phyloP scores from a whole-genome alignment of 2,888 invertebrate genomes.

The Drosophila sordidula region DNA sequence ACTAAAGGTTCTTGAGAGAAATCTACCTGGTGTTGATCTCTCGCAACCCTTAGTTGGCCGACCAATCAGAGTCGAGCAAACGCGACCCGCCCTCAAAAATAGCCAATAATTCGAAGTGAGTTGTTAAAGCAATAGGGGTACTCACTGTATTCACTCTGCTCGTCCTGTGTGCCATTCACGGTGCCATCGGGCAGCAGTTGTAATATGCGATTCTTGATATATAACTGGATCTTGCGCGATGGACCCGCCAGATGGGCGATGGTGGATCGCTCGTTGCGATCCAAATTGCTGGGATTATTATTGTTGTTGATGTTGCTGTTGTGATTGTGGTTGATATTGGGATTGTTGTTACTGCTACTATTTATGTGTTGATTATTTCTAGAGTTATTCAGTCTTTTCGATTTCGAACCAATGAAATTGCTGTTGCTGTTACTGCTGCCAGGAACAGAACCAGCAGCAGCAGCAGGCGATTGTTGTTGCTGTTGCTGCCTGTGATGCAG shows the following conservation, averaged over 20 bases:
- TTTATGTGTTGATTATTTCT: constrained; percentile 80
- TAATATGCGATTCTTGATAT: constrained; percentile 92
- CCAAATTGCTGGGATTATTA: constrained; percentile 82
- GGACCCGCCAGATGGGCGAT: constrained; percentile 93
- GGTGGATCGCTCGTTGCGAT: constrained; percentile 89
- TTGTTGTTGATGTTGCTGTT: constrained; percentile 48
- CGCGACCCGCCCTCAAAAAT: no score
- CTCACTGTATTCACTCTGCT: constrained; percentile 94
- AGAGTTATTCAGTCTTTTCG: constrained; percentile 85
- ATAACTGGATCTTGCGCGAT: constrained; percentile 92
- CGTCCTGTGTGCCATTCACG: constrained; percentile 93
- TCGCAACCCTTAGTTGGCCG: background rate
- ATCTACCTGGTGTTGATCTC: background rate
- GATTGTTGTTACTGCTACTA: constrained; percentile 70
- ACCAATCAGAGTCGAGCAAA: background rate
- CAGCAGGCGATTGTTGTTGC: constrained; percentile 38
- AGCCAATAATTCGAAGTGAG: background rate
- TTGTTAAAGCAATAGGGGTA: constrained; percentile 72
- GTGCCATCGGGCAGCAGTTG: constrained; percentile 94
- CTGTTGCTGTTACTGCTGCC: constrained; percentile 46
- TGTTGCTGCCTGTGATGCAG: constrained; percentile 42
- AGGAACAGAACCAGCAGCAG: constrained; percentile 42
- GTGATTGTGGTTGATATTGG: constrained; percentile 47
- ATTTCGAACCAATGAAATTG: constrained; percentile 82
- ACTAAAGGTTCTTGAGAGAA: no score